Base-by-base conservation (phyloP, 1,140 invertebrate genomes). In the Pinna nobilis region DNA sequence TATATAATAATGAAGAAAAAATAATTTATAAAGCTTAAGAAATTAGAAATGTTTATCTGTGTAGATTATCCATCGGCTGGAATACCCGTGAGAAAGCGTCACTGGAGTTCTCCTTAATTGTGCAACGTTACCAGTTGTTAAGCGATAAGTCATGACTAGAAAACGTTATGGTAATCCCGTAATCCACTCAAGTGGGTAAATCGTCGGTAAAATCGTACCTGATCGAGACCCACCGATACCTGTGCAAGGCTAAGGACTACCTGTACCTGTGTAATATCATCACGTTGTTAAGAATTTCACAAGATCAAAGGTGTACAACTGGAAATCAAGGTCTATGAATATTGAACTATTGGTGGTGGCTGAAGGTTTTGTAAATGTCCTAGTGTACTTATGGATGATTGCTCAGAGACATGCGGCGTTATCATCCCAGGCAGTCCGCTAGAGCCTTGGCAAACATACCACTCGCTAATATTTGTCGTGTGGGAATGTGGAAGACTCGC, bases 361-460 rank as follows among this genome's bases (percentile, higher is more conserved):
- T 88, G 87, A 47, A 86, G 89, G 72, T 91, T 89, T 81, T 90
- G 89, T 64, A 91, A 87, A 82, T 92, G 92, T 89, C 79, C 91
- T 78, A 81, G 89, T 86, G 78, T 76, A 75, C 91, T 90, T n/a
- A 93, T 88, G 11, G 91, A 90, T 23, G 91, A 91, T 72, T 91
- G 90, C 79, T 92, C 91, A 68, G 88, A 91, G 85, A 88, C 89
- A 25, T 91, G 83, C 76, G 90, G 69, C 23, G 74, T 70, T 25
- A 35, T 49, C 32, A 65, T 37, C 25, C 33, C 50, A 1, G 74
- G 76, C 64, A 74, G 68, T n/a, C 85, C 47, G 82, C 84, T 88
- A 1, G 89, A 86, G 68, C 89, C 90, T 80, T 91, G 91, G 77
- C 92, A 93, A 39, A 92, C 89, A 86, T 93, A 92, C 93, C 93